Percentiles rank a stretch among this genome's conserved stretches.
These are phyloP conservation scores for Dolichotis patagonum DNA, from an alignment of 2,113 vertebrate genomes.

Conservation along the genomic window DNA sequence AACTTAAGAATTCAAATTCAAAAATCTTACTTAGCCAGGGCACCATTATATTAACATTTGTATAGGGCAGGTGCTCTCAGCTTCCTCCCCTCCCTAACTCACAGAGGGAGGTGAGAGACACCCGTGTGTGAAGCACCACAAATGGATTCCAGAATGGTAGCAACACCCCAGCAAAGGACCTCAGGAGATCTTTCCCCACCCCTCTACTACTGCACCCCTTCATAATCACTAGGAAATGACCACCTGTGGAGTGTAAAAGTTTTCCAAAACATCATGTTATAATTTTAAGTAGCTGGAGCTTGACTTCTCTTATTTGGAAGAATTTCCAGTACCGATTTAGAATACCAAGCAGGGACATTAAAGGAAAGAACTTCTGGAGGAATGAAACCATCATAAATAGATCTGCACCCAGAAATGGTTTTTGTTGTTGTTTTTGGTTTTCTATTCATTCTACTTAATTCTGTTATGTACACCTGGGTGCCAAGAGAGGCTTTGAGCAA, in stretches of 20 bases:
- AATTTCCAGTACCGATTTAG: not conserved
- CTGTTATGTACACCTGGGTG: not conserved
- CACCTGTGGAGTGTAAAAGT: not conserved
- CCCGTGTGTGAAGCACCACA: not conserved
- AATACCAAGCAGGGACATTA: not conserved
- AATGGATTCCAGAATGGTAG: not conserved
- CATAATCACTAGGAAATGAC: not conserved
- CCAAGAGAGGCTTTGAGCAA: not conserved
- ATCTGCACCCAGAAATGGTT: not conserved
- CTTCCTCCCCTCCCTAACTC: no score
- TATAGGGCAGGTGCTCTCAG: not conserved
- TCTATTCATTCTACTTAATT: not conserved
- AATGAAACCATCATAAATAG: not conserved
- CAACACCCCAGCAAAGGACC: not conserved
- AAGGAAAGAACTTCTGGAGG: not conserved
- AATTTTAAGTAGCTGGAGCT: not conserved
- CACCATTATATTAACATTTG: conserved; percentile 1
- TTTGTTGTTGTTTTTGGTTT: not conserved
- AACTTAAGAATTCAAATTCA: conserved; percentile 31
- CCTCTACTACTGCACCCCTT: not conserved
- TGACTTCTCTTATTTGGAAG: not conserved
- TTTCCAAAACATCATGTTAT: not conserved
- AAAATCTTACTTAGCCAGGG: not conserved
- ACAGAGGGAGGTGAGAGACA: not conserved
- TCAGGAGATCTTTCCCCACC: not conserved